Conservation (phyloP, 2,113 vertebrate genomes). For the Pteronura brasiliensis region DNA sequence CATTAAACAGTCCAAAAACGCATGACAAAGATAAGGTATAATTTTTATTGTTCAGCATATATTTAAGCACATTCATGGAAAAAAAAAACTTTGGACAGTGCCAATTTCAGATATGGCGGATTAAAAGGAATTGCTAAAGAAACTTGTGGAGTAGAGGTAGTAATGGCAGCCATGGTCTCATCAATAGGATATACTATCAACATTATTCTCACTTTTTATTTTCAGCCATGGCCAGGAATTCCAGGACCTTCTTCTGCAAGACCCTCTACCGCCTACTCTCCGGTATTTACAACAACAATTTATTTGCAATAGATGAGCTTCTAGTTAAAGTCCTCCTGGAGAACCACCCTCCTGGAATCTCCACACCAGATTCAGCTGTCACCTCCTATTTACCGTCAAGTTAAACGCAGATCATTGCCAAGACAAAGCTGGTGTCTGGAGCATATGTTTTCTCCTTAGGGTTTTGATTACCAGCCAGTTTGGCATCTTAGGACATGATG, state of each 20-base stretch:
- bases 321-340: neutral
- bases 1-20: neutral
- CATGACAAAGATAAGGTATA: neutral
- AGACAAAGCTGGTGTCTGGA: neutral
- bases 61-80: neutral
- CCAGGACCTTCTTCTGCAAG: neutral
- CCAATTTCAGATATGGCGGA: neutral
- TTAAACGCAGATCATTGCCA: constrained; percentile 33
- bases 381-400: constrained; percentile 31
- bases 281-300: neutral
- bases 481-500: constrained; percentile 33
- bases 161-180: neutral
- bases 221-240: neutral
- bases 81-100: neutral
- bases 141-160: neutral
- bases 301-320: neutral
- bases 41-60: neutral
- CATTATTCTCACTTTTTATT: neutral
- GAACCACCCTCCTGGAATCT: neutral
- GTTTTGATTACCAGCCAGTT: constrained; percentile 58
- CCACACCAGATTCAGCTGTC: constrained; percentile 44
- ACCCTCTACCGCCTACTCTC: neutral
- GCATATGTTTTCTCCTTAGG: constrained; percentile 52
- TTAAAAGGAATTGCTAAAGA: neutral
- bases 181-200: neutral